phyloP scores from a whole-genome alignment of 1,140 invertebrate species.

The Parapsyche elsis region DNA sequence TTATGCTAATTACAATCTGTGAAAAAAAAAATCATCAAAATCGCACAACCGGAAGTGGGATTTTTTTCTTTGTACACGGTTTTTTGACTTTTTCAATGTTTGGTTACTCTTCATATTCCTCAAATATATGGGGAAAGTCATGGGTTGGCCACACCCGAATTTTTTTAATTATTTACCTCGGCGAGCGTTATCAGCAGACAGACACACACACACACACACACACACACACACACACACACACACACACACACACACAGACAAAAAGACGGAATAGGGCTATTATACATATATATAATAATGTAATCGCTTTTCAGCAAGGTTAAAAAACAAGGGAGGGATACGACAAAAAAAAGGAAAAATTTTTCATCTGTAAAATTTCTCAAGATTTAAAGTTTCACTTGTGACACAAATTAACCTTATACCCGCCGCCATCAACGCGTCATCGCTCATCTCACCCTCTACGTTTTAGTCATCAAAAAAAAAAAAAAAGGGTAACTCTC shows the following conservation, averaged over 20 bases:
- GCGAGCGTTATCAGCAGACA: no score
- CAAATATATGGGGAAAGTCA: no score
- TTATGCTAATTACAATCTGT: no score
- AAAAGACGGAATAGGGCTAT: no score
- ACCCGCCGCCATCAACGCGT: conserved; percentile 21
- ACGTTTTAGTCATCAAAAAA: conserved; percentile 27
- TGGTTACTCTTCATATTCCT: no score
- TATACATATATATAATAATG: background rate
- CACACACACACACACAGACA: background rate
- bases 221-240: background rate
- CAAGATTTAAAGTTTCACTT: background rate
- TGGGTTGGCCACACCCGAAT: no score
- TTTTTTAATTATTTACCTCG: no score
- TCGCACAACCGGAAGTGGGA: no score
- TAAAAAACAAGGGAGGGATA: background rate
- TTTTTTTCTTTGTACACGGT: no score
- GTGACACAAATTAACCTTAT: background rate
- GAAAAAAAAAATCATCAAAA: no score
- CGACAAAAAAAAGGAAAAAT: background rate
- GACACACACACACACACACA: no score
- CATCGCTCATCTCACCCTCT: conserved; percentile 23
- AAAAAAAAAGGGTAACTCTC: conserved; percentile 24
- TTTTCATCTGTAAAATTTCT: background rate
- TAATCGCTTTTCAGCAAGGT: background rate
- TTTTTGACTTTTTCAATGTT: no score